phyloP scores from a whole-genome alignment of 1,140 invertebrate genomes.

The Solen grandis region DNA sequence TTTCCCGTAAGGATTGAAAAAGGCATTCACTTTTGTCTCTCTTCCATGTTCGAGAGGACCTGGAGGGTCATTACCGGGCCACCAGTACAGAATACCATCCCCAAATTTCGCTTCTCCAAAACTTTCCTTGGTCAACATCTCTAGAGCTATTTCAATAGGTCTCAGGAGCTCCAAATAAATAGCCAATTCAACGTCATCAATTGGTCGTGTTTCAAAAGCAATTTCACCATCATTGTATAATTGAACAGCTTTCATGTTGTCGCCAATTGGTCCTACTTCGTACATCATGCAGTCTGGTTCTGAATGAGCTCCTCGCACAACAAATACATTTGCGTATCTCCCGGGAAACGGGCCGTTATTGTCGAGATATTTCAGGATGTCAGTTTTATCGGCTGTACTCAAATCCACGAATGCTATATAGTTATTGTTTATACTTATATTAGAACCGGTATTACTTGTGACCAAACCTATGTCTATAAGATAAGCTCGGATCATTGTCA shows the following conservation, averaged over 20 bases:
- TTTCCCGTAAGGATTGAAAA: neutral
- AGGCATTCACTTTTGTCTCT: constrained; percentile 8
- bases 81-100: neutral
- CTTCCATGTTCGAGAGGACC: neutral
- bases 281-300: constrained; percentile 69
- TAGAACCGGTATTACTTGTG: neutral
- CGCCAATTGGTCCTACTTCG: constrained; percentile 64
- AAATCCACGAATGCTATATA: constrained; percentile 53
- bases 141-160: neutral
- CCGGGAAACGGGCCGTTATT: constrained; percentile 53
- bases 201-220: constrained; percentile 1
- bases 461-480: neutral
- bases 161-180: neutral
- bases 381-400: constrained; percentile 60
- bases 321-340: constrained; percentile 66
- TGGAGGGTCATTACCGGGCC: constrained; percentile 3
- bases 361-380: constrained; percentile 65
- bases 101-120: constrained; percentile 7
- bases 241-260: neutral
- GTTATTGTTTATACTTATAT: neutral
- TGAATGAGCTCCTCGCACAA: constrained; percentile 62
- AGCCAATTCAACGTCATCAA: constrained; percentile 1
- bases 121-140: constrained; percentile 5
- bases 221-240: constrained; percentile 27
- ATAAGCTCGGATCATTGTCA: neutral